Percentiles rank a stretch among this genome's conserved stretches.
Evolutionary conservation across 1,140 invertebrate genomes (phyloP).

Genomic region (Harpegnathos saltator): DNA sequence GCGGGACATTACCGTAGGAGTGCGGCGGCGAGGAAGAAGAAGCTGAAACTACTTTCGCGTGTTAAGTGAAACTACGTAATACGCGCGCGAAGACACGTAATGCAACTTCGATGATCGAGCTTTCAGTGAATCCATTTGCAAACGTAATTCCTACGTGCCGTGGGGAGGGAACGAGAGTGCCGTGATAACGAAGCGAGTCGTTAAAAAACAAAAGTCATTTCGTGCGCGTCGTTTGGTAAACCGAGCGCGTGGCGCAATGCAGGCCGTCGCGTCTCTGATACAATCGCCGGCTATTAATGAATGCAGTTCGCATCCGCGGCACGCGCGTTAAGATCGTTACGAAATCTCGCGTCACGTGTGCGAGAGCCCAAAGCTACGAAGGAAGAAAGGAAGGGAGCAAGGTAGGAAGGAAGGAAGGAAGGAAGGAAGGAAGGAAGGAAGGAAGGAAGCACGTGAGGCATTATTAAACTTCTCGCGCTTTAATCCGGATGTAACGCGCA

Average conservation of each 20-base stretch:
- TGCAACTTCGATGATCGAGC: conserved; percentile 2
- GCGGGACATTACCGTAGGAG: neutral
- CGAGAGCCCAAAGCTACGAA: conserved; percentile 1
- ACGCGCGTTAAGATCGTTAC: conserved; percentile 60
- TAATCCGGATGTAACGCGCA: conserved; percentile 77
- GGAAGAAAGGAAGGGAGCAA: conserved; percentile 41
- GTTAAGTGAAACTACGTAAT: neutral
- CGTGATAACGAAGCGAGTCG: conserved; percentile 1
- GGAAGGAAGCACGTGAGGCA: conserved; percentile 56
- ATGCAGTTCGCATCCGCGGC: conserved; percentile 50
- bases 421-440: conserved; percentile 41
- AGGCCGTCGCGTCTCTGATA: neutral
- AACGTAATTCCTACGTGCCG: neutral
- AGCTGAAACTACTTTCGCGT: neutral
- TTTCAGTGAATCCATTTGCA: conserved; percentile 5
- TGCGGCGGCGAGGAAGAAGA: neutral
- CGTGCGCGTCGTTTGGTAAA: neutral
- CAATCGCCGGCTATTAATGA: conserved; percentile 54
- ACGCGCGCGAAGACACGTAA: neutral
- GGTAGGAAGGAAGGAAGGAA: conserved; percentile 53
- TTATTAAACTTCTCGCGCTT: conserved; percentile 80
- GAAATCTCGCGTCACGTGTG: conserved; percentile 56
- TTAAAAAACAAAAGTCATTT: conserved; percentile 5
- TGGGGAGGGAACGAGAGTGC: conserved; percentile 3
- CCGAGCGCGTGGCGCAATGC: neutral